phyloP scores from a whole-genome alignment of 2,888 invertebrate genomes.

The Boloria selene region DNA sequence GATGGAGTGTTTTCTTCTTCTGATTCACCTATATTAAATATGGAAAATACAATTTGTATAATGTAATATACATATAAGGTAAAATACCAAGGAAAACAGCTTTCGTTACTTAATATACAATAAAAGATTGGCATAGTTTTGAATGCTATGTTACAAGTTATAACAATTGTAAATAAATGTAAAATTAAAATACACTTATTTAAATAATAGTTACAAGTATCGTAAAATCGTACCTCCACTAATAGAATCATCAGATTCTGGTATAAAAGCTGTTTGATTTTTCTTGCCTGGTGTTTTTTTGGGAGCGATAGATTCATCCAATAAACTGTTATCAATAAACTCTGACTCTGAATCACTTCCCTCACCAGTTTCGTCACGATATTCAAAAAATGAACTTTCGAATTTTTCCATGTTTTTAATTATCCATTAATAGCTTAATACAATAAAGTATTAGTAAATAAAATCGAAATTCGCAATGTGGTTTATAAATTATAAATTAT shows the following conservation, averaged over 20 bases:
- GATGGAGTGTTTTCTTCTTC: slow-evolving; percentile 43
- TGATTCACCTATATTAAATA: slow-evolving; percentile 47
- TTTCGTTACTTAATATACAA: too few relatives aligned
- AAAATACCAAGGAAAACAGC: too few relatives aligned
- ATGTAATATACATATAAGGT: too few relatives aligned
- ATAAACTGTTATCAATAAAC: slow-evolving; percentile 66
- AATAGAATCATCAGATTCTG: slow-evolving; percentile 69
- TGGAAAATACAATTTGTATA: too few relatives aligned
- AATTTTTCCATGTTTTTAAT: slow-evolving; percentile 61
- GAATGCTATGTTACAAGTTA: too few relatives aligned
- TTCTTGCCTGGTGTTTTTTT: slow-evolving; percentile 54
- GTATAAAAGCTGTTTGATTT: slow-evolving; percentile 66
- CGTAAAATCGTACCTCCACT: slow-evolving; percentile 57
- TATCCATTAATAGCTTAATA: slow-evolving; percentile 11
- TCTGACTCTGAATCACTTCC: slow-evolving; percentile 63
- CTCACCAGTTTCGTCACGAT: slow-evolving; percentile 58
- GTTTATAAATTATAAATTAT: too few relatives aligned
- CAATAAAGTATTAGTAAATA: slow-evolving; percentile 17
- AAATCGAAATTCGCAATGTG: neutral
- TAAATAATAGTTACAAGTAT: neutral
- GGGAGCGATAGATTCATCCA: slow-evolving; percentile 51
- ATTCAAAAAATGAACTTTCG: slow-evolving; percentile 74
- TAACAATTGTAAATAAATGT: too few relatives aligned
- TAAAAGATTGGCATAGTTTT: too few relatives aligned
- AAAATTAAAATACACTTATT: too few relatives aligned